Conservation (phyloP, 1,140 invertebrate genomes). For the Euura lappo region DNA sequence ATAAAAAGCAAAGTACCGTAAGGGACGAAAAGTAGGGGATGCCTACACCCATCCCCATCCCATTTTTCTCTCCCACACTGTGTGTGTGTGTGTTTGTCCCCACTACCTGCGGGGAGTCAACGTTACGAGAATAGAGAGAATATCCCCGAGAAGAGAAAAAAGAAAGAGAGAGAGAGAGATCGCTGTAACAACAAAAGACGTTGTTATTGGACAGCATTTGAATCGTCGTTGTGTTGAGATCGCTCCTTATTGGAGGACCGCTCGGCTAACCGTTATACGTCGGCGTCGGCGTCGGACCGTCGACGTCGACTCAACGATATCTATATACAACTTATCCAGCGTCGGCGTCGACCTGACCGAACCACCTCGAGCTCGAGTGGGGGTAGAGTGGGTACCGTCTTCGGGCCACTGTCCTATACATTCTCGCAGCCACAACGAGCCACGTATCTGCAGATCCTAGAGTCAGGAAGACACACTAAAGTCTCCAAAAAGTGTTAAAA, state of each 20-base stretch:
- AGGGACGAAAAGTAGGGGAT: slow-evolving; percentile 9
- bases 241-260: slow-evolving; percentile 57
- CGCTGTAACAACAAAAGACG: slow-evolving; percentile 62
- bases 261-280: slow-evolving; percentile 22
- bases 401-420: not conserved
- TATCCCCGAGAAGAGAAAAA: slow-evolving; percentile 42
- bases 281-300: slow-evolving; percentile 7
- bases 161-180: slow-evolving; percentile 36
- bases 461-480: no score
- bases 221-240: slow-evolving; percentile 58
- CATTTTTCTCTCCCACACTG: not conserved
- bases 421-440: no score
- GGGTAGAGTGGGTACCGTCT: not conserved
- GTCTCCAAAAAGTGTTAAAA: no score
- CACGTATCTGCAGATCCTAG: no score
- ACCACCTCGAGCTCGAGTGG: not conserved
- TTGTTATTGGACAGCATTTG: slow-evolving; percentile 62
- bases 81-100: no score
- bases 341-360: not conserved
- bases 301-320: not conserved
- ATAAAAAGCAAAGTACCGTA: slow-evolving; percentile 36
- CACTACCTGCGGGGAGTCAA: no score
- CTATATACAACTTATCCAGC: not conserved
- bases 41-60: not conserved
- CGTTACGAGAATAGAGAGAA: not conserved